A percentile compares a stretch with the other conserved stretches of the same genome.
These are phyloP conservation scores for Pterocles gutturalis DNA, from an alignment of 2,113 vertebrate genomes.

Conservation along the genomic window DNA sequence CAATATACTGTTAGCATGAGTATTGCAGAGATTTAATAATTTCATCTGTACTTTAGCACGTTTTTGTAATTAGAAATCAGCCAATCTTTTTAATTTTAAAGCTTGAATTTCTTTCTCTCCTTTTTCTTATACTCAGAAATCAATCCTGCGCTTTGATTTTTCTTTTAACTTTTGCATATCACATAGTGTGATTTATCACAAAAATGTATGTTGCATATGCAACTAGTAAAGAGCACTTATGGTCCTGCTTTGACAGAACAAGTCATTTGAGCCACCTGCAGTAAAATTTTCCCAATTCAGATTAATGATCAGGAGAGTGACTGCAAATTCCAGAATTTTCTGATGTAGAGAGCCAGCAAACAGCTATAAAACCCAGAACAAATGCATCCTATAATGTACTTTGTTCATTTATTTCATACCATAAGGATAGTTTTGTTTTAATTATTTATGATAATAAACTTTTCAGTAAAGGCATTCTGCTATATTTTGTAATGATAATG, in stretches of 20 bases:
- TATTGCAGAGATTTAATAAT: neutral
- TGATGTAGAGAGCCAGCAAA: slow-evolving; percentile 7
- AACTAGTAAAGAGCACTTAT: neutral
- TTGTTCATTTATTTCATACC: slow-evolving; percentile 38
- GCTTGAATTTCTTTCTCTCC: neutral
- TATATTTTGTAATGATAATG: slow-evolving; percentile 46
- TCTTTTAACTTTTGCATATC: neutral
- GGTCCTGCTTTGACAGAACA: neutral
- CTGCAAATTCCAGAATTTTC: slow-evolving; percentile 43
- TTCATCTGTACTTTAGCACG: neutral
- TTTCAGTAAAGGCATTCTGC: slow-evolving; percentile 17
- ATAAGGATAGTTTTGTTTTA: slow-evolving; percentile 57
- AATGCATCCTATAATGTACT: slow-evolving; percentile 34
- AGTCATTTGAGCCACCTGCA: slow-evolving; percentile 14
- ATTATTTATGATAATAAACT: slow-evolving; percentile 68
- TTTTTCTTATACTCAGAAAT: neutral
- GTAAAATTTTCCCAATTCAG: slow-evolving; percentile 8
- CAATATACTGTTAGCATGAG: neutral
- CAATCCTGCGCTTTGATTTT: neutral
- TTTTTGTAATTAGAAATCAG: slow-evolving; percentile 50
- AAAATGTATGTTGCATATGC: neutral
- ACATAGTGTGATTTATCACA: neutral
- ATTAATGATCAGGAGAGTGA: slow-evolving; percentile 27
- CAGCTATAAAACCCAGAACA: neutral
- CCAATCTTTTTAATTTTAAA: neutral